Percentiles rank a stretch among this genome's conserved stretches.
Conservation (phyloP, 2,797 vertebrate genomes). For the Sphenopsis melanotis region DNA sequence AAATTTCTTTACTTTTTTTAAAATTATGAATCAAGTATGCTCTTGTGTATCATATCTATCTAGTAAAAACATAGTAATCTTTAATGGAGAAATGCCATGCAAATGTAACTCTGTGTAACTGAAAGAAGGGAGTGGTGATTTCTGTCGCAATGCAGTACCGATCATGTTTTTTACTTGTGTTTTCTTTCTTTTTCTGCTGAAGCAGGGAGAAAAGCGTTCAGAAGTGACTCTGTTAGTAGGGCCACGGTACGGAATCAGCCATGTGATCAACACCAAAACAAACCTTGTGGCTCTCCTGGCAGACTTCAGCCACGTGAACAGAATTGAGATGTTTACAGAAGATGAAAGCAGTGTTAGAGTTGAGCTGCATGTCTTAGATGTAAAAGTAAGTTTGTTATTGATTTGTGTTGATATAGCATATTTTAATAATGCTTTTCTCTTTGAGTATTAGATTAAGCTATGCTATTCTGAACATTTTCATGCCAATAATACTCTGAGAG, state of each 20-base stretch:
- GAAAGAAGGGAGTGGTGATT: neutral
- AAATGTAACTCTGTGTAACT: neutral
- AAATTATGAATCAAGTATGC: neutral
- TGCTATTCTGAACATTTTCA: neutral
- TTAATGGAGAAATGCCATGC: neutral
- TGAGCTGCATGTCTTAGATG: conserved; percentile 96
- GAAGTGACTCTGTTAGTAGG: conserved; percentile 96
- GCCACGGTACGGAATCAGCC: conserved; percentile 96
- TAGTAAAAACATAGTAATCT: neutral
- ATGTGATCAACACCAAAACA: conserved; percentile 98
- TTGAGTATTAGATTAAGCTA: neutral
- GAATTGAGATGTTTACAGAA: conserved; percentile 97
- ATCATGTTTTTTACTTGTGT: neutral
- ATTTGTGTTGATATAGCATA: neutral
- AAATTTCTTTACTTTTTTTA: conserved; percentile 3
- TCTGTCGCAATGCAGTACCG: neutral
- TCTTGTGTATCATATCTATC: neutral
- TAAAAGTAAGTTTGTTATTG: conserved; percentile 82
- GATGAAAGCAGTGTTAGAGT: conserved; percentile 90
- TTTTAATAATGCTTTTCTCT: neutral
- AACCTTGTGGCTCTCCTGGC: conserved; percentile 95
- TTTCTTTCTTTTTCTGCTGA: conserved; percentile 40
- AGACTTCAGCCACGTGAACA: conserved; percentile 97
- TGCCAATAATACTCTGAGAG: neutral
- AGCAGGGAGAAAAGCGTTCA: conserved; percentile 97